A percentile compares a stretch with the other conserved stretches of the same genome.
phyloP scores from a whole-genome alignment of 2,797 vertebrate species.

The Myotis planiceps region DNA sequence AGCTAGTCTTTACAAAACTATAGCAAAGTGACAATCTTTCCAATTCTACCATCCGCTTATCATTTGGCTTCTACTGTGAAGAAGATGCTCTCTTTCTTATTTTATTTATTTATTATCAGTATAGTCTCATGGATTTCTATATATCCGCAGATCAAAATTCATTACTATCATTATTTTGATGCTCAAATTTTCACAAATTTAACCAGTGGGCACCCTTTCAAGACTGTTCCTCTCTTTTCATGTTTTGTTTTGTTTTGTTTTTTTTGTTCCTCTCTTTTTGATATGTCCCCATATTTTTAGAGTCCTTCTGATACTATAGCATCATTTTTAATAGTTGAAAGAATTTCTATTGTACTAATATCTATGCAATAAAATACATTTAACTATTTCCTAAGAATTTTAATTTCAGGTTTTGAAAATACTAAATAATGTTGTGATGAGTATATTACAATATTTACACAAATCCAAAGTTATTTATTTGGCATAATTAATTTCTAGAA shows the following conservation, averaged over 20 bases:
- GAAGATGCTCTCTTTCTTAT: neutral
- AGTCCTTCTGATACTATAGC: neutral
- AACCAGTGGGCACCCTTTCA: neutral
- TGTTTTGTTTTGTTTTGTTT: too few relatives aligned
- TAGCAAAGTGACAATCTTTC: neutral
- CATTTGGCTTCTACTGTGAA: neutral
- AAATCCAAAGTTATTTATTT: conserved; percentile 28
- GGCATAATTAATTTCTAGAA: conserved; percentile 2
- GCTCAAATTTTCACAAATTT: neutral
- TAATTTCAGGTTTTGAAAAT: neutral
- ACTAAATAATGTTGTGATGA: neutral
- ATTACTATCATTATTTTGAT: neutral
- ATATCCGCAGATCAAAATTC: neutral
- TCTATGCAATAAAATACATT: neutral
- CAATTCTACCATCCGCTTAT: neutral
- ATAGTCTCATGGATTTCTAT: neutral
- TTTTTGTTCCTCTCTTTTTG: neutral
- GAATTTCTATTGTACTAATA: neutral
- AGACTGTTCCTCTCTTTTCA: neutral
- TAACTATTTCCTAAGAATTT: conserved; percentile 25
- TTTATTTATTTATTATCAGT: neutral
- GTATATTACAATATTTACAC: neutral
- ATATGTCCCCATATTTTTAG: neutral
- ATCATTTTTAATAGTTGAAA: conserved; percentile 26
- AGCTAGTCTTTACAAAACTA: neutral